Base-by-base conservation (phyloP, 2,888 invertebrate species). In the Acleris emargana region DNA sequence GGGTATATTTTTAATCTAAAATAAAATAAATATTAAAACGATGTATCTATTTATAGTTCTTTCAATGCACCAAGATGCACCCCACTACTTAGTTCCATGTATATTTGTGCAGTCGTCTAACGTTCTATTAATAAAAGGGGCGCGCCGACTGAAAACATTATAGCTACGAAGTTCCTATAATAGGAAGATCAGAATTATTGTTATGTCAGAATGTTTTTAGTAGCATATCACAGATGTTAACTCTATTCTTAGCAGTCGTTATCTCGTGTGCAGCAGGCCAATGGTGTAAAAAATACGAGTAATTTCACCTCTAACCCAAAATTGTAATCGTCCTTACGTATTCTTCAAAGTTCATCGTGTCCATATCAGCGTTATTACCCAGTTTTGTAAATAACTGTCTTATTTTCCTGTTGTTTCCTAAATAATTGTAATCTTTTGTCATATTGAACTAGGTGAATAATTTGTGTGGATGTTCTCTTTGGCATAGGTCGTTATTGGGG, bases 401-500 rank as follows among this genome's bases (percentile, higher is more conserved):
- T 57, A 61, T 43, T 52, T 62, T 62, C 47, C 55, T 57, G 45
- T 57, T 51, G 49, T 43, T 45, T 54, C 49, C 49, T 55, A 28
- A 42, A 49, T 58, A 54, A 64, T 59, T 13, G 9, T 62, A 42
- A 45, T 32, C 32, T 67, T 67, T 61, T 61, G 51, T 51, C 51
- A 28, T 22, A 50, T 62, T 32, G 22, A 61, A 45, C 13, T 58
- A 62, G 16, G 17, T 55, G 52, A 28, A 64, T 66, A 67, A 61
- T 64, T 45, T 45, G 32, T 61, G 60, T n/a, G 60, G 55, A 55
- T 57, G 28, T 66, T 84, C 83, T 80, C 87, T 72, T 85, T 81
- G 77, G 86, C 87, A 76, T 88, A 91, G 91, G 85, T 90, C 91
- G 70, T 85, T 90, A 80, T 89, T 91, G 87, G 91, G 88, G 89